phyloP scores from a whole-genome alignment of 2,797 vertebrate species.

The Phoxinus dragarum region DNA sequence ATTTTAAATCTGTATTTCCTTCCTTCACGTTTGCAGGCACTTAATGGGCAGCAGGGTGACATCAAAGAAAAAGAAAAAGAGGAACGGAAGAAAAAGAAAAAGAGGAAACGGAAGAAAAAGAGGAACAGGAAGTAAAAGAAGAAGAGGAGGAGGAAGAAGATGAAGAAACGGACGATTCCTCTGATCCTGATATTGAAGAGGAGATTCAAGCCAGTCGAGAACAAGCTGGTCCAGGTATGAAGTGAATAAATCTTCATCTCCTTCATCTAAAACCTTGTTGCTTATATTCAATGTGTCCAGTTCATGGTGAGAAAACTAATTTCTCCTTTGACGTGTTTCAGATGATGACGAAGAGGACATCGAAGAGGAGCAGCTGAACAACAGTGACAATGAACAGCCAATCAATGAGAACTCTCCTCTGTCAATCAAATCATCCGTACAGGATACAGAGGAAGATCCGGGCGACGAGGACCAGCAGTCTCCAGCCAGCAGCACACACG shows the following conservation, averaged over 20 bases:
- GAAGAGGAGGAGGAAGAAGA: slow-evolving; percentile 77
- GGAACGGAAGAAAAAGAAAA: slow-evolving; percentile 52
- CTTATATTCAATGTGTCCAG: background rate
- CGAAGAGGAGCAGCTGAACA: slow-evolving; percentile 44
- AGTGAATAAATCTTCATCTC: background rate
- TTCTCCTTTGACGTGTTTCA: slow-evolving; percentile 29
- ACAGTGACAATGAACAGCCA: slow-evolving; percentile 56
- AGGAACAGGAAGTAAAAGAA: slow-evolving; percentile 50
- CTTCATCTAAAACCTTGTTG: background rate
- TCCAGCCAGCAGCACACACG: slow-evolving; percentile 54
- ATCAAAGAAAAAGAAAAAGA: slow-evolving; percentile 51
- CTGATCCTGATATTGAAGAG: slow-evolving; percentile 84
- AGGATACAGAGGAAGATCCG: slow-evolving; percentile 55
- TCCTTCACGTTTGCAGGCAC: background rate
- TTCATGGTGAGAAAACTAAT: background rate
- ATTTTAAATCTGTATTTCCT: background rate
- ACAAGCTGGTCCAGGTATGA: slow-evolving; percentile 72
- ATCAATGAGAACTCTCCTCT: slow-evolving; percentile 47
- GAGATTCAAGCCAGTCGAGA: slow-evolving; percentile 78
- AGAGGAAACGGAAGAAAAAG: slow-evolving; percentile 52
- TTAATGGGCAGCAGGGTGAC: slow-evolving; percentile 64
- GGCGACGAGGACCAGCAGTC: slow-evolving; percentile 60
- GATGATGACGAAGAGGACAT: slow-evolving; percentile 64
- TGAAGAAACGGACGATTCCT: slow-evolving; percentile 82
- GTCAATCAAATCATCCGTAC: slow-evolving; percentile 37